Percentiles rank a stretch among this genome's conserved stretches.
These are phyloP conservation scores for Microchirus variegatus DNA, from an alignment of 2,797 vertebrate species.

Conservation along the genomic window DNA sequence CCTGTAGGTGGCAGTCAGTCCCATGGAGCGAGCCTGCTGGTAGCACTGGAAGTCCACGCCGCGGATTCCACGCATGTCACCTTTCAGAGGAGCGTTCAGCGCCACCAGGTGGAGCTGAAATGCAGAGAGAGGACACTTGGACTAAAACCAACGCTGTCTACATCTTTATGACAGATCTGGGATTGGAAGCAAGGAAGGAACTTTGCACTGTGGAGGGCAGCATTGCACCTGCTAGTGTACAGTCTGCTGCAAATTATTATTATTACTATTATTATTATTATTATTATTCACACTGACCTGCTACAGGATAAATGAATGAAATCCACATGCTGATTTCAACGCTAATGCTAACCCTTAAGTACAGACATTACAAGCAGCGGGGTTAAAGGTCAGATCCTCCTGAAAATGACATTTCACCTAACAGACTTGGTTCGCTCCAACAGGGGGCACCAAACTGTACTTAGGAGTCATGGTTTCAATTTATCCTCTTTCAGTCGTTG, in stretches of 20 bases:
- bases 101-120: slow-evolving; percentile 91
- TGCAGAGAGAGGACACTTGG: background rate
- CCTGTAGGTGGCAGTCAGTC: slow-evolving; percentile 89
- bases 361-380: slow-evolving; percentile 19
- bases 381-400: slow-evolving; percentile 6
- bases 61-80: slow-evolving; percentile 85
- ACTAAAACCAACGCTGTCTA: background rate
- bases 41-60: slow-evolving; percentile 94
- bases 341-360: slow-evolving; percentile 41
- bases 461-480: background rate
- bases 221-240: too few species aligned
- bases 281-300: slow-evolving; percentile 47
- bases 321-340: slow-evolving; percentile 45
- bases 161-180: background rate
- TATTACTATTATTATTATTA: too few species aligned
- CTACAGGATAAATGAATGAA: slow-evolving; percentile 65
- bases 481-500: too few species aligned
- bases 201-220: too few species aligned
- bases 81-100: slow-evolving; percentile 87
- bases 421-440: background rate
- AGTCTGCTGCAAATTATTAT: too few species aligned
- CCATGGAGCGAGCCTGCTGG: slow-evolving; percentile 89
- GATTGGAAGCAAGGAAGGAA: too few species aligned
- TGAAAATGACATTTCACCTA: too few species aligned
- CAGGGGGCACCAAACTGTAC: background rate